Base-by-base conservation (phyloP, 2,113 vertebrate genomes). In the Zonotrichia leucophrys region DNA sequence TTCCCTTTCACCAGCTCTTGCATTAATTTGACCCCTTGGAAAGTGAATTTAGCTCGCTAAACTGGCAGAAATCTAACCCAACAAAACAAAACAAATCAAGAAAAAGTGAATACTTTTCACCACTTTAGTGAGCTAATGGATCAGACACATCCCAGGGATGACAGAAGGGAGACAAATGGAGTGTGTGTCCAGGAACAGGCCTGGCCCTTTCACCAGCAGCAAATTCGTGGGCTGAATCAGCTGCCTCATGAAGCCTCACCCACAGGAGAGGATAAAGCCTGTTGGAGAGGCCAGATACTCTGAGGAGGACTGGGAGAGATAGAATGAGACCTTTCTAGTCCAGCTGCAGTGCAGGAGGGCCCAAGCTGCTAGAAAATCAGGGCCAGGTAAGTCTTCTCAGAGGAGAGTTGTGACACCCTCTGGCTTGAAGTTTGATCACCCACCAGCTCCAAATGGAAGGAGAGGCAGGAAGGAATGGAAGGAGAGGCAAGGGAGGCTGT, bases 101-200 rank as follows among this genome's bases (percentile, higher is more conserved):
- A 81, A 95, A 93, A 92, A 95, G 86, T 75, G 80, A 96, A 94
- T 95, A 95, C 64, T 94, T 97, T 97, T 97, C 95, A 96, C 86
- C 96, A 95, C 96, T 97, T 95, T 35, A 68, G 56, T 60, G 89
- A 75, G 52, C 60, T 94, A 94, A 94, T 92, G 83, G 76, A 89
- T 94, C 94, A 75, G 89, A 87, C 60, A 52, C 60, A 93, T 89
- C 92, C 91, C 83, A 92, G 91, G 74, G 92, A 92, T 78, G 92
- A 93, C 95, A 96, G 91, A 90, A 94, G 47, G 49, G 66, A 96
- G 76, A 96, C 60, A 94, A 97, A 96, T 89, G 60, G 64, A 92
- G 39, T n/a, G 35, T 82, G 56, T 84, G 52, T 42, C 86, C 92
- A 94, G 83, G 86, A 95, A 87, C 1, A 0, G 23, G 86, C 60